Percentiles rank a stretch among this genome's conserved stretches.
Conservation (phyloP, 1,140 invertebrate species). For the Ectropis grisescens region DNA sequence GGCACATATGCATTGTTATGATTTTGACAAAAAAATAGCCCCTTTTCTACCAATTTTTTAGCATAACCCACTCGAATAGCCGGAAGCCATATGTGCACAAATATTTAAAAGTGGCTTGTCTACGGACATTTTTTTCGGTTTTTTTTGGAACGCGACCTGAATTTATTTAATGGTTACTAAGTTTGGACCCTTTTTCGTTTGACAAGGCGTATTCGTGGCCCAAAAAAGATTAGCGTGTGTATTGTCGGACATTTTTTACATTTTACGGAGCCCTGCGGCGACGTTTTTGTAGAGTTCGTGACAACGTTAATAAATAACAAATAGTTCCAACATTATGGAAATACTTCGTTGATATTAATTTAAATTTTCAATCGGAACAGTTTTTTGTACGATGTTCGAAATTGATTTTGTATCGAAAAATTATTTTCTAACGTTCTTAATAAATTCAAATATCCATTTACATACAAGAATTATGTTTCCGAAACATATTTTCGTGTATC, state of each 20-base stretch:
- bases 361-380: no score
- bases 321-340: no score
- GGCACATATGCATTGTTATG: conserved; percentile 24
- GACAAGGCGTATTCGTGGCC: conserved; percentile 34
- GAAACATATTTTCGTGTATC: no score
- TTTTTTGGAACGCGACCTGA: conserved; percentile 29
- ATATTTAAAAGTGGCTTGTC: conserved; percentile 61
- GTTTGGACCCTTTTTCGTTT: conserved; percentile 51
- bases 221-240: conserved; percentile 50
- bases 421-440: no score
- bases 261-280: no score
- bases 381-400: conserved; percentile 13
- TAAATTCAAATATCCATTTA: no score
- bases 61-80: conserved; percentile 63
- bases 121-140: conserved; percentile 33
- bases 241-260: conserved; percentile 54
- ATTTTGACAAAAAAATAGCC: conserved; percentile 24
- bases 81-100: conserved; percentile 64
- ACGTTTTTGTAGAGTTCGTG: conserved; percentile 36
- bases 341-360: no score
- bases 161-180: conserved; percentile 67
- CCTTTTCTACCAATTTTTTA: conserved; percentile 37
- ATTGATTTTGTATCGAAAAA: conserved; percentile 13
- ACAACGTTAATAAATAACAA: conserved; percentile 57
- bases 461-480: no score